Conservation (phyloP, 1,140 invertebrate species). For the Zophobas atratus region DNA sequence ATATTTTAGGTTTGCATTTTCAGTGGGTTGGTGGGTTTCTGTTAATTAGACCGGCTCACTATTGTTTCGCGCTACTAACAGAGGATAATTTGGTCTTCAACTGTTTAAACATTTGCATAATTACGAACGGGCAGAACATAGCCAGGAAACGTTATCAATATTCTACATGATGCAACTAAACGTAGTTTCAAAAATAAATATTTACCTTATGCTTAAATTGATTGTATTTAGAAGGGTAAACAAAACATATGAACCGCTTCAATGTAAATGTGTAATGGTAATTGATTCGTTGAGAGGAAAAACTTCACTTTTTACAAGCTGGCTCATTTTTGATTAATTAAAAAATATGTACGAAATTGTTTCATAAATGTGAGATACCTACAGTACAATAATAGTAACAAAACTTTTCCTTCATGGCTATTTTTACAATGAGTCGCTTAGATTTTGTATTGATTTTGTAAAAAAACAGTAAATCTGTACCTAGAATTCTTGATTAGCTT, state of each 20-base stretch:
- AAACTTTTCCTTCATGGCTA: too few species aligned
- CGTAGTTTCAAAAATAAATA: conserved; percentile 23
- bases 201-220: neutral
- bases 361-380: too few species aligned
- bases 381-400: too few species aligned
- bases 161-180: conserved; percentile 13
- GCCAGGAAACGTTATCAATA: conserved; percentile 25
- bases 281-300: neutral
- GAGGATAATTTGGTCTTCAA: conserved; percentile 21
- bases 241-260: neutral
- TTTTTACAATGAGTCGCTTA: too few species aligned
- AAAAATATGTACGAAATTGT: too few species aligned
- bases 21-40: neutral
- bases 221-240: neutral
- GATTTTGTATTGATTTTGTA: too few species aligned
- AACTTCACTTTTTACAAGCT: too few species aligned
- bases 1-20: conserved; percentile 1
- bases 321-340: too few species aligned
- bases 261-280: neutral
- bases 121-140: conserved; percentile 24
- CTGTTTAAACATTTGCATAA: conserved; percentile 17
- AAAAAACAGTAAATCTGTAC: too few species aligned
- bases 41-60: conserved; percentile 23
- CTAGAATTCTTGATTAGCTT: too few species aligned
- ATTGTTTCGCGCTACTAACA: conserved; percentile 26